These are phyloP conservation scores for Diprion similis DNA, from an alignment of 1,140 invertebrate genomes.

Conservation along the genomic window DNA sequence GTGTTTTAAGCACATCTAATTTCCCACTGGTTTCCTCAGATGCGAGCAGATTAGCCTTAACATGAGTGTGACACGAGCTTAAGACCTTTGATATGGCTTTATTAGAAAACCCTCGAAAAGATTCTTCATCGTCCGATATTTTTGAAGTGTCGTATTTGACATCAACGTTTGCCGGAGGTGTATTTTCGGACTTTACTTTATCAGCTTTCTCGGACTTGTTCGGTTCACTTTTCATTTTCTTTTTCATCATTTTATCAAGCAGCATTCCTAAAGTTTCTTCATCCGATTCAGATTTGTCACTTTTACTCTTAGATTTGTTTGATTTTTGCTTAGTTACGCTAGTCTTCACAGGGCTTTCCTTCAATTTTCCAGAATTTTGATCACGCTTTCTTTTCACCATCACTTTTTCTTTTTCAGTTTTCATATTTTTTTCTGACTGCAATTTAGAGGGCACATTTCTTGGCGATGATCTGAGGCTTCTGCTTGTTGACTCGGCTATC, in stretches of 20 bases:
- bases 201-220: slow-evolving; percentile 28
- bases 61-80: slow-evolving; percentile 42
- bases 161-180: slow-evolving; percentile 11
- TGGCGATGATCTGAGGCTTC: slow-evolving; percentile 45
- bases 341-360: slow-evolving; percentile 24
- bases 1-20: slow-evolving; percentile 22
- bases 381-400: slow-evolving; percentile 36
- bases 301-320: slow-evolving; percentile 37
- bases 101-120: slow-evolving; percentile 61
- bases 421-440: slow-evolving; percentile 29
- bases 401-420: slow-evolving; percentile 22
- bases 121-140: slow-evolving; percentile 61
- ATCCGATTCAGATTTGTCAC: slow-evolving; percentile 37
- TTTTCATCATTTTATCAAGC: slow-evolving; percentile 47
- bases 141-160: slow-evolving; percentile 37
- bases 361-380: slow-evolving; percentile 23
- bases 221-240: slow-evolving; percentile 36
- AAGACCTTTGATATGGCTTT: slow-evolving; percentile 51
- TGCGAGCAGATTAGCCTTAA: slow-evolving; percentile 36
- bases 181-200: slow-evolving; percentile 24
- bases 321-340: slow-evolving; percentile 21
- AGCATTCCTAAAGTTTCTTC: slow-evolving; percentile 50
- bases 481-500: slow-evolving; percentile 32
- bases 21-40: slow-evolving; percentile 26
- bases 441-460: slow-evolving; percentile 32